phyloP scores from a whole-genome alignment of 2,888 invertebrate species.

The Drosophila falleni region DNA sequence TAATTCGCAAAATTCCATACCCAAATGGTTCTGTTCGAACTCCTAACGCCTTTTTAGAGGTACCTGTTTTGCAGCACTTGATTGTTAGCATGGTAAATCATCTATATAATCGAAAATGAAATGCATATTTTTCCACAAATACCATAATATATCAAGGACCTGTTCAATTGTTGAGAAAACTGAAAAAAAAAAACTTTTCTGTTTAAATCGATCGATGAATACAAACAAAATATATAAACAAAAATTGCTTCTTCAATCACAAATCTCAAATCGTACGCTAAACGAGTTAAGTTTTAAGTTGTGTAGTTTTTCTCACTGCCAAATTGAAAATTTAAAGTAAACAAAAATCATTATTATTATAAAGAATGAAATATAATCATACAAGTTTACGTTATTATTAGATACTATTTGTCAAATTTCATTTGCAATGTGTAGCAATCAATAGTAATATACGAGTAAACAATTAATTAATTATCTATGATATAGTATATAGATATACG shows the following conservation, averaged over 20 bases:
- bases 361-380: conserved; percentile 30
- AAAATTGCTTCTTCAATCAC: conserved; percentile 42
- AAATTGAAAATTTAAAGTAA: conserved; percentile 46
- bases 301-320: conserved; percentile 74
- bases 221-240: conserved; percentile 15
- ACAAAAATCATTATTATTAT: conserved; percentile 16
- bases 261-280: conserved; percentile 29
- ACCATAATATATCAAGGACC: background rate
- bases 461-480: conserved; percentile 44
- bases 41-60: conserved; percentile 67
- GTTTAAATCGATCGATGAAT: conserved; percentile 14
- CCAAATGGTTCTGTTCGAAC: conserved; percentile 39
- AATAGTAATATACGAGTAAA: conserved; percentile 49
- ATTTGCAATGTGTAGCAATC: conserved; percentile 77
- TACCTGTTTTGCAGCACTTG: conserved; percentile 70
- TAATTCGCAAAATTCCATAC: conserved; percentile 8
- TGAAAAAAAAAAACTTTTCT: background rate
- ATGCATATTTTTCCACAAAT: conserved; percentile 12
- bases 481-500: conserved; percentile 35
- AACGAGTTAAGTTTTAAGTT: conserved; percentile 54
- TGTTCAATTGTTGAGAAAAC: conserved; percentile 6
- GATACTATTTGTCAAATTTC: conserved; percentile 54
- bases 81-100: conserved; percentile 36
- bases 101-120: conserved; percentile 13
- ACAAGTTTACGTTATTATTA: conserved; percentile 32